Evolutionary conservation across 2,888 invertebrate genomes (phyloP).

Genomic region (Ischnura elegans): DNA sequence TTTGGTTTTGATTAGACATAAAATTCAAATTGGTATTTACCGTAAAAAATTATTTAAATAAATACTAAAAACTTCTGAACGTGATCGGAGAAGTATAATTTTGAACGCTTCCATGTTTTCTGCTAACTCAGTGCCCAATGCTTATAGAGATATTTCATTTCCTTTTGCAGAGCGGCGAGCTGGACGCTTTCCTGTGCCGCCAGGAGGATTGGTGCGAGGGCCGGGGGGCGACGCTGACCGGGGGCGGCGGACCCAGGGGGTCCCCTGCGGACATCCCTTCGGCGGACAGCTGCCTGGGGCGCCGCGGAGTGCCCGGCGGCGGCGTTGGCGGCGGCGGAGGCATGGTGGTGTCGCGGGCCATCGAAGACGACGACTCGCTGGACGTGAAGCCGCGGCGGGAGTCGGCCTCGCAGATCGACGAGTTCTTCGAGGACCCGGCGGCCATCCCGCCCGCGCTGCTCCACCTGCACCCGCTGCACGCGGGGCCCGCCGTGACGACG

Average conservation of each 20-base stretch:
- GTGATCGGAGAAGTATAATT: too few species aligned
- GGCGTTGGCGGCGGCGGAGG: slow-evolving; percentile 76
- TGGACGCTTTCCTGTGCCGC: slow-evolving; percentile 89
- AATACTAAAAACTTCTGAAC: too few species aligned
- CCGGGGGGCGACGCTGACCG: slow-evolving; percentile 34
- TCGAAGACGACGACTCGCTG: slow-evolving; percentile 73
- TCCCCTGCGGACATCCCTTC: background rate
- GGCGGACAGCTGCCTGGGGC: slow-evolving; percentile 79
- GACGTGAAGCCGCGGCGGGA: slow-evolving; percentile 80
- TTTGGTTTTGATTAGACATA: too few species aligned
- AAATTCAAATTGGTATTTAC: too few species aligned
- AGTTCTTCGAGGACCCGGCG: slow-evolving; percentile 80
- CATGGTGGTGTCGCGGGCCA: slow-evolving; percentile 62
- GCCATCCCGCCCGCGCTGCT: slow-evolving; percentile 42
- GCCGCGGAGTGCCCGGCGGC: slow-evolving; percentile 82
- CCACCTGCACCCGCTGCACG: slow-evolving; percentile 47
- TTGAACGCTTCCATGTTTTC: too few species aligned
- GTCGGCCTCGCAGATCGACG: slow-evolving; percentile 83
- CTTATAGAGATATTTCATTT: background rate
- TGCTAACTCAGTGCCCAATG: too few species aligned
- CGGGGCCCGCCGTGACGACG: slow-evolving; percentile 71
- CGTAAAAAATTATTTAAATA: too few species aligned
- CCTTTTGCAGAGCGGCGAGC: slow-evolving; percentile 85
- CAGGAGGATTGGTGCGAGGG: slow-evolving; percentile 79
- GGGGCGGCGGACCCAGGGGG: slow-evolving; percentile 21